phyloP scores from a whole-genome alignment of 35 echinoderm and acorn worm genomes.

The Anneissia japonica region DNA sequence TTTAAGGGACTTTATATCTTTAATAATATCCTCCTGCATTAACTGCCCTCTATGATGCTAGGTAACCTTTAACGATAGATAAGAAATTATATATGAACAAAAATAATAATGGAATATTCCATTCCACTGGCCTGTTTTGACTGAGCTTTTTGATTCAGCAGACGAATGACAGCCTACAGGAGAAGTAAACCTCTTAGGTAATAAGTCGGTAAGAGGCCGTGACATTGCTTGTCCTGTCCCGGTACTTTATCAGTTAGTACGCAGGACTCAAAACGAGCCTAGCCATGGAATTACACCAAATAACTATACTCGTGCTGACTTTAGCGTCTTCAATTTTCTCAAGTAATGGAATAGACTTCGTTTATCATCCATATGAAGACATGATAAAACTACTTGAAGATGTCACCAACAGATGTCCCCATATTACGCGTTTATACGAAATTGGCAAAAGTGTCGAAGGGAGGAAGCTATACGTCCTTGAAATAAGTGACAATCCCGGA shows the following conservation, averaged over 20 bases:
- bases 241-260: neutral
- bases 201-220: neutral
- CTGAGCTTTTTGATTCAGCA: neutral
- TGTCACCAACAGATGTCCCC: constrained; percentile 39
- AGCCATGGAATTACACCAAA: neutral
- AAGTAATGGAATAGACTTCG: constrained; percentile 15
- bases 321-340: neutral
- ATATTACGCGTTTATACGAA: constrained; percentile 78
- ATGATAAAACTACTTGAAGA: constrained; percentile 48
- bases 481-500: constrained; percentile 77
- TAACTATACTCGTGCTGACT: neutral
- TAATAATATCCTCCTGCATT: no score
- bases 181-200: neutral
- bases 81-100: no score
- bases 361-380: constrained; percentile 60
- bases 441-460: constrained; percentile 67
- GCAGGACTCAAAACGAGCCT: neutral
- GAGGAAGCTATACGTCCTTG: constrained; percentile 54
- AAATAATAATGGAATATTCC: neutral
- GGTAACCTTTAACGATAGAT: no score
- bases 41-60: no score
- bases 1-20: no score
- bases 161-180: neutral
- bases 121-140: neutral
- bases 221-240: neutral